Base-by-base conservation (phyloP, 2,888 invertebrate species). In the Watsonalla binaria region DNA sequence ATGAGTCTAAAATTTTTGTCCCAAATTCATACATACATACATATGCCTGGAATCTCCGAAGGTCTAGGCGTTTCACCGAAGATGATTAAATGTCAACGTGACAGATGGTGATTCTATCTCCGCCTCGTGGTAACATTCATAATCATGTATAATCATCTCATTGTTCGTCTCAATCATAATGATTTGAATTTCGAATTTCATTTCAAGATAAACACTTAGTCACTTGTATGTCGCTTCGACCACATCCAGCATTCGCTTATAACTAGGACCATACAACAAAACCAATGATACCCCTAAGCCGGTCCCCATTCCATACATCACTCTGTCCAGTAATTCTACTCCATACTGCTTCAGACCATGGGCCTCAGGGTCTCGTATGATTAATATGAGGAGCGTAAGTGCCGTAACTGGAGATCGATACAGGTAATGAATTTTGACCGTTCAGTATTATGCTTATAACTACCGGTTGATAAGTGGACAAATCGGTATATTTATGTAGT, bases 251-350 rank as follows among this genome's bases (percentile, higher is more conserved):
- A 37, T 6, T 9, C 49, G 14, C 49, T n/a, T 15, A 15, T 49
- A 33, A 49, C 13, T 14, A 5, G 14, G 11, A 34, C 39, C 33
- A n/a, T 15, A 51, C 54, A 45, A 54, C 51, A 66, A 71, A 69
- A 74, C 68, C 59, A 70, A 76, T 70, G 68, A 63, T 58, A 63
- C 66, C 80, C 75, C 53, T 60, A 60, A 71, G 77, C 77, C 55
- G 59, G 62, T 60, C 69, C 66, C 57, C 57, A 66, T 64, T 69
- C 66, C 68, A 72, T 82, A 74, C 71, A 80, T 81, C 82, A 76
- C 72, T 42, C 63, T 61, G 74, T 71, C 73, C 60, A 63, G 72
- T 82, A 82, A 83, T 81, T 79, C 80, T 71, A 70, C 61, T 70
- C 65, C 62, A 62, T 70, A 61, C 59, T 55, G 54, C 58, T 49